phyloP scores from a whole-genome alignment of 1,140 invertebrate genomes.

The Leptonema lineaticorne region DNA sequence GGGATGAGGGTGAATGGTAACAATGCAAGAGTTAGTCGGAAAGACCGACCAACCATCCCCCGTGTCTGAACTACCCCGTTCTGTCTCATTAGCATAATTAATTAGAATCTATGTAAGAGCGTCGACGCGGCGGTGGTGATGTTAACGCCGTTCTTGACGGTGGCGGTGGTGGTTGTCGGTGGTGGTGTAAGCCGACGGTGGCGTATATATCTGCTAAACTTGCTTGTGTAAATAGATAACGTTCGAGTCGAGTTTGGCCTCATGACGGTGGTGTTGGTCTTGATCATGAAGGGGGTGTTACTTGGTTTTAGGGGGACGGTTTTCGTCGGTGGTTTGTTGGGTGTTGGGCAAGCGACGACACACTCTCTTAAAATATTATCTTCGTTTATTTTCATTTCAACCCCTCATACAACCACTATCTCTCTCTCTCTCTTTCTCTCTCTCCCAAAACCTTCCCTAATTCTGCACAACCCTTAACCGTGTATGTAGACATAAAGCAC shows the following conservation, averaged over 20 bases:
- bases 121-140: slow-evolving; percentile 37
- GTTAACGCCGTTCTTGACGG: no score
- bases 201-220: slow-evolving; percentile 41
- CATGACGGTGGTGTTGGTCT: background rate
- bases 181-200: background rate
- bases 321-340: background rate
- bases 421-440: no score
- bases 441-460: no score
- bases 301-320: no score
- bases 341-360: background rate
- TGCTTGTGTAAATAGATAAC: slow-evolving; percentile 43
- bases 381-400: slow-evolving; percentile 8
- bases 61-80: slow-evolving; percentile 25
- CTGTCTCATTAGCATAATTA: slow-evolving; percentile 43
- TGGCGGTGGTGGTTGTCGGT: no score
- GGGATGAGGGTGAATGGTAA: background rate
- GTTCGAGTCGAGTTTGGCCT: slow-evolving; percentile 35
- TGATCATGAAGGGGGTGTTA: slow-evolving; percentile 22
- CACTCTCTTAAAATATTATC: slow-evolving; percentile 14
- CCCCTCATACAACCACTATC: no score
- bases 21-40: background rate
- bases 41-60: slow-evolving; percentile 10
- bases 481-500: no score
- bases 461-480: background rate
- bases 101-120: slow-evolving; percentile 42